phyloP scores from a whole-genome alignment of 2,113 vertebrate genomes.

The Dipodomys merriami region DNA sequence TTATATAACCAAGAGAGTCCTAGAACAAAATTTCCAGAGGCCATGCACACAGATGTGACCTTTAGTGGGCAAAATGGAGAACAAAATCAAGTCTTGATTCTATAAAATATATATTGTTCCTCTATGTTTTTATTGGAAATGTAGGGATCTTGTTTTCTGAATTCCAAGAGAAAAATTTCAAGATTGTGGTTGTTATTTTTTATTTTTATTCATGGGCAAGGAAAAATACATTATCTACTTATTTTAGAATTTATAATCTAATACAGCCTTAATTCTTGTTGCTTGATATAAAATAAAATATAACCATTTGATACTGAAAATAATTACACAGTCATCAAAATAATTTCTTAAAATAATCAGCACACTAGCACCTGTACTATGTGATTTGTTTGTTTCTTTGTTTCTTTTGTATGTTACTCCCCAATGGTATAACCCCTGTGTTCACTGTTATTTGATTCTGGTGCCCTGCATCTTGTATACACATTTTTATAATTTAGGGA shows the following conservation, averaged over 20 bases:
- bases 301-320: neutral
- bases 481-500: too few species aligned
- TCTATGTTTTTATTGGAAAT: neutral
- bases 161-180: neutral
- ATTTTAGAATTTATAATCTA: neutral
- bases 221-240: neutral
- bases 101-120: neutral
- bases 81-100: neutral
- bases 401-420: too few species aligned
- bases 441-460: too few species aligned
- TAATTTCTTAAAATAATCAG: neutral
- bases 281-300: neutral
- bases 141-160: neutral
- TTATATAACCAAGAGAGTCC: neutral
- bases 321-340: neutral
- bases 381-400: too few species aligned
- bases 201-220: neutral
- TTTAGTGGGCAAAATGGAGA: neutral
- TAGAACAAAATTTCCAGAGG: neutral
- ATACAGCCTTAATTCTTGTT: neutral
- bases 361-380: neutral
- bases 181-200: neutral
- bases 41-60: neutral
- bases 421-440: too few species aligned
- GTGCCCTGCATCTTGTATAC: too few species aligned